Percentiles rank a stretch among this genome's conserved stretches.
phyloP scores from a whole-genome alignment of 1,140 invertebrate genomes.

The Heliconius eleuchia region DNA sequence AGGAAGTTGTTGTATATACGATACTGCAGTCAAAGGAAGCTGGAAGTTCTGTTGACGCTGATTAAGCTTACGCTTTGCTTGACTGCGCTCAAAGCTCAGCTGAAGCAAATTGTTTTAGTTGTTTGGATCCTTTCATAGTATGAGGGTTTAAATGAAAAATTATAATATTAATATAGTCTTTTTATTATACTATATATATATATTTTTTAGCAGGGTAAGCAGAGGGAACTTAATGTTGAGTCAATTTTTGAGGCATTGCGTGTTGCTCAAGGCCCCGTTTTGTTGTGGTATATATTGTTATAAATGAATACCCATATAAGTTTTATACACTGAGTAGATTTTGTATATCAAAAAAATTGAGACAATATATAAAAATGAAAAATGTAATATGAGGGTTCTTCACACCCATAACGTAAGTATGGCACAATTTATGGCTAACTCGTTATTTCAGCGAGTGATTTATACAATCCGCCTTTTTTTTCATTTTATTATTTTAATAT shows the following conservation, averaged over 20 bases:
- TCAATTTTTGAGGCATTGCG: too few relatives aligned
- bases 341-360: neutral
- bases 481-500: neutral
- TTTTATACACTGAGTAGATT: neutral
- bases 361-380: neutral
- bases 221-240: too few relatives aligned
- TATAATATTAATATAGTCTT: too few relatives aligned
- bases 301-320: too few relatives aligned
- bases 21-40: conserved; percentile 7
- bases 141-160: too few relatives aligned
- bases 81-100: neutral
- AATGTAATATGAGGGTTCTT: neutral
- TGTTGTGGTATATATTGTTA: too few relatives aligned
- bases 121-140: too few relatives aligned
- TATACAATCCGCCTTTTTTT: neutral
- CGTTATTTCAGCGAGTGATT: neutral
- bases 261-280: too few relatives aligned
- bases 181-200: too few relatives aligned
- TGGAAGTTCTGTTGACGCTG: neutral
- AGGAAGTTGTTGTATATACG: neutral
- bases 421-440: neutral
- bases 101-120: neutral
- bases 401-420: neutral
- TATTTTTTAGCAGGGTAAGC: too few relatives aligned
- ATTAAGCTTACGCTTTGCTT: neutral